A percentile compares a stretch with the other conserved stretches of the same genome.
Evolutionary conservation across 2,113 vertebrate species (phyloP).

Genomic region (Carassius carassius): DNA sequence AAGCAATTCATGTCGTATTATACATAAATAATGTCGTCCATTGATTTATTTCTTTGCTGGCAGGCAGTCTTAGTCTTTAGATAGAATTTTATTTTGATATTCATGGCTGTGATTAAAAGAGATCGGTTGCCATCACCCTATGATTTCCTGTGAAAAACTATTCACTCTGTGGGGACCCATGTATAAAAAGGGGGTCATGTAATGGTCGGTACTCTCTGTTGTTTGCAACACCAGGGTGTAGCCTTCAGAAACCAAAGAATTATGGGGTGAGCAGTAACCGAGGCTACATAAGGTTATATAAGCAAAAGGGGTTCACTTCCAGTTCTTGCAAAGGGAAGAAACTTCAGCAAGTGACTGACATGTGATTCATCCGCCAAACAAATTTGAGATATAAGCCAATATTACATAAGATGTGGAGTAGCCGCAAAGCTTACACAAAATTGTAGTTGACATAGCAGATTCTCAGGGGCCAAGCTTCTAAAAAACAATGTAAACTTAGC

Average conservation of each 20-base stretch:
- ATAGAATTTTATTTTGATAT: constrained; percentile 19
- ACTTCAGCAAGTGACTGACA: constrained; percentile 43
- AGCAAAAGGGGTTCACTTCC: constrained; percentile 21
- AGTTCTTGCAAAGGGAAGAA: constrained; percentile 63
- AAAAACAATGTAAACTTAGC: constrained; percentile 71
- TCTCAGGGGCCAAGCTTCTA: constrained; percentile 57
- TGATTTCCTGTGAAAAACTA: constrained; percentile 3
- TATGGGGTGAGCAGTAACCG: constrained; percentile 4
- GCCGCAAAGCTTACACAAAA: constrained; percentile 66
- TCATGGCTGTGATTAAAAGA: constrained; percentile 1
- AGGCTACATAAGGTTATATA: neutral
- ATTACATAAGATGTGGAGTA: constrained; percentile 68
- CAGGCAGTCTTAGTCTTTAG: neutral
- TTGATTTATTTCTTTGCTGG: constrained; percentile 18
- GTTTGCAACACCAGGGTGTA: constrained; percentile 11
- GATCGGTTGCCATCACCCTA: constrained; percentile 8
- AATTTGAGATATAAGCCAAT: constrained; percentile 29
- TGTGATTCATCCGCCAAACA: neutral
- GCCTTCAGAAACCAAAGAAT: neutral
- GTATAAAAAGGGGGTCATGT: neutral
- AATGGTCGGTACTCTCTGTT: constrained; percentile 8
- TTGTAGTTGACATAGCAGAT: constrained; percentile 67
- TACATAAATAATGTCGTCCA: too few relatives aligned
- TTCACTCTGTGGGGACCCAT: constrained; percentile 1
- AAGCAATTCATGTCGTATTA: neutral